Percentiles rank a stretch among this genome's conserved stretches.
Evolutionary conservation across 2,113 vertebrate species (phyloP).

Genomic region (Anolis carolinensis): DNA sequence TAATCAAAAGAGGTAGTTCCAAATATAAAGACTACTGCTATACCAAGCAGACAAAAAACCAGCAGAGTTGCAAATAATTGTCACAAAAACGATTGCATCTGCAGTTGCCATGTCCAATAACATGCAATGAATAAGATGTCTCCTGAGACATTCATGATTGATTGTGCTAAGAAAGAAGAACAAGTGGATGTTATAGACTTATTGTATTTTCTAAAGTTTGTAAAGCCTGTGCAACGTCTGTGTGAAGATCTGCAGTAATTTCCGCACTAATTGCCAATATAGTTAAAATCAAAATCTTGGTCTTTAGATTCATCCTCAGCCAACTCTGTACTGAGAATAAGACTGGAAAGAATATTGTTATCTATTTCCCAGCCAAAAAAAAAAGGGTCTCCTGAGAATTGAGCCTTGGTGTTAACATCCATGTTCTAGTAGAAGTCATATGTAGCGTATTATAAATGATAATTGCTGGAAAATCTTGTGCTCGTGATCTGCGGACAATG

Average conservation of each 20-base stretch:
- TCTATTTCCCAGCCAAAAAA: too few species aligned
- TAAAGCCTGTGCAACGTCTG: background rate
- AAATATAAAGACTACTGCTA: constrained; percentile 15
- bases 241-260: background rate
- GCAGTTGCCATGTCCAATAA: background rate
- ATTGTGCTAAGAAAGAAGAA: background rate
- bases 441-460: constrained; percentile 44
- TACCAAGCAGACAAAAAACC: constrained; percentile 23
- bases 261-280: background rate
- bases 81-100: background rate
- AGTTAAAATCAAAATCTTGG: too few species aligned
- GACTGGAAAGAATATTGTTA: too few species aligned
- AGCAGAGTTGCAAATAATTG: constrained; percentile 41
- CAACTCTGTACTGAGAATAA: too few species aligned
- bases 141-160: background rate
- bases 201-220: too few species aligned
- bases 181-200: too few species aligned
- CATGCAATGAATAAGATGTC: background rate
- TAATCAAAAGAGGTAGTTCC: constrained; percentile 42
- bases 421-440: constrained; percentile 28
- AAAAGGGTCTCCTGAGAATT: background rate
- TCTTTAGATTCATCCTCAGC: too few species aligned
- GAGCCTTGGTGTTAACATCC: background rate
- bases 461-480: constrained; percentile 49
- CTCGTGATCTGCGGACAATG: constrained; percentile 48